These are phyloP conservation scores for Drosophila planitibia DNA, from an alignment of 2,888 invertebrate species.

Conservation along the genomic window DNA sequence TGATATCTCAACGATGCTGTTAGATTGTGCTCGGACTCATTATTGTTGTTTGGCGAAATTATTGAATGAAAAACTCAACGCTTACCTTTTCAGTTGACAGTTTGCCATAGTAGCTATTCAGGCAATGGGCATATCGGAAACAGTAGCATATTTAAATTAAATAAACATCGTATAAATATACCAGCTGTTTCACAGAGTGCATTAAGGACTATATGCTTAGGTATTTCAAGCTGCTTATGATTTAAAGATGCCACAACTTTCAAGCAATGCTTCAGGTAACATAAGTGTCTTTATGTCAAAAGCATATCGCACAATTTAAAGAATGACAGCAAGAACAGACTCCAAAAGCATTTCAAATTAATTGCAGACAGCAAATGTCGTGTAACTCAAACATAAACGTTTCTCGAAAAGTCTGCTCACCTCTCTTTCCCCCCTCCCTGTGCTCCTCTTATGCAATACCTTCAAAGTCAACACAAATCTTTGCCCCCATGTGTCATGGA, in stretches of 20 bases:
- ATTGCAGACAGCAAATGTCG: constrained; percentile 71
- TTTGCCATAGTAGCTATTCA: not conserved
- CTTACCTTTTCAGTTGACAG: not conserved
- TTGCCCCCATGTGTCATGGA: constrained; percentile 25
- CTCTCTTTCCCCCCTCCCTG: not conserved
- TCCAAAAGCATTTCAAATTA: constrained; percentile 68
- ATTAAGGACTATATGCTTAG: too few relatives aligned
- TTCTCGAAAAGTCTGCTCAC: constrained; percentile 46
- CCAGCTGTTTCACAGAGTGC: not conserved
- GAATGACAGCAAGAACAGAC: constrained; percentile 28
- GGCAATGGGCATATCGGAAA: not conserved
- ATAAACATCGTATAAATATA: not conserved
- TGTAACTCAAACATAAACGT: constrained; percentile 76
- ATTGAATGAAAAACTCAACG: not conserved
- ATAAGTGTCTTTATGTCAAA: not conserved
- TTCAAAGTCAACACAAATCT: constrained; percentile 53
- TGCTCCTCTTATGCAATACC: constrained; percentile 63
- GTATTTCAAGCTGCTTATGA: not conserved
- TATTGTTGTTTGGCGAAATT: not conserved
- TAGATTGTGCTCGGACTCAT: constrained; percentile 19
- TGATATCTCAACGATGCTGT: constrained; percentile 2
- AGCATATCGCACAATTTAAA: constrained; percentile 13
- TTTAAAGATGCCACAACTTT: not conserved
- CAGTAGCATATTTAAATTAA: not conserved
- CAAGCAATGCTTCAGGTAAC: not conserved